Evolutionary conservation across 2,888 invertebrate species (phyloP).

Genomic region (Mellilla xanthometata): DNA sequence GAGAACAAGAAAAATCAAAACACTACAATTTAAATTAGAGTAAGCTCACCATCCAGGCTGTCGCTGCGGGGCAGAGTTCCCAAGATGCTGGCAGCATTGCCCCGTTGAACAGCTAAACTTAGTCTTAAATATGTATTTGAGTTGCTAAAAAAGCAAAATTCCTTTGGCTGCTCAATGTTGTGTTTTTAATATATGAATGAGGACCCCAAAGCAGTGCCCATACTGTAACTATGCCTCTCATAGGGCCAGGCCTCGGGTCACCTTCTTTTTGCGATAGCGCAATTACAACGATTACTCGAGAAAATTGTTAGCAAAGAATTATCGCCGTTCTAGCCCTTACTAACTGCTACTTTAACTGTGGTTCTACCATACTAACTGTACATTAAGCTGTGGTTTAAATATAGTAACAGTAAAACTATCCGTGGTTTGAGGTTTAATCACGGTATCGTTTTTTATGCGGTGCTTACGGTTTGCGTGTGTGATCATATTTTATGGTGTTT

Average conservation of each 20-base stretch:
- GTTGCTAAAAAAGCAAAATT: too few relatives aligned
- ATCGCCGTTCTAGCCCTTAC: conserved; percentile 32
- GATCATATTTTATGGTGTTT: conserved; percentile 20
- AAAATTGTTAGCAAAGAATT: conserved; percentile 45
- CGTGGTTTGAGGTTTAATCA: conserved; percentile 1
- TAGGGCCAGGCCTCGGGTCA: conserved; percentile 37
- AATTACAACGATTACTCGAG: conserved; percentile 44
- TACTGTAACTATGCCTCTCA: conserved; percentile 2
- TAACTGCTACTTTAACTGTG: neutral
- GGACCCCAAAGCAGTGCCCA: too few relatives aligned
- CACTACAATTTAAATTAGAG: too few relatives aligned
- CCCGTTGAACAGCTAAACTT: too few relatives aligned
- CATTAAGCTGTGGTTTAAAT: neutral
- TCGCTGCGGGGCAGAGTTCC: too few relatives aligned
- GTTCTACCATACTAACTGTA: neutral
- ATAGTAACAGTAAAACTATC: neutral
- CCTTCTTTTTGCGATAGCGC: conserved; percentile 46
- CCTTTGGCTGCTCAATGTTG: too few relatives aligned
- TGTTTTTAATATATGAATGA: too few relatives aligned
- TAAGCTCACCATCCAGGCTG: too few relatives aligned
- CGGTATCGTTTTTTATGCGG: neutral
- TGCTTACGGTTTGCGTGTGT: conserved; percentile 26
- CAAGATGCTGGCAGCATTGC: too few relatives aligned
- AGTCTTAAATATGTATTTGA: too few relatives aligned
- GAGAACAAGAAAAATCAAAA: too few relatives aligned